These are phyloP conservation scores for Diuraphis noxia DNA, from an alignment of 1,140 invertebrate genomes.

Conservation along the genomic window DNA sequence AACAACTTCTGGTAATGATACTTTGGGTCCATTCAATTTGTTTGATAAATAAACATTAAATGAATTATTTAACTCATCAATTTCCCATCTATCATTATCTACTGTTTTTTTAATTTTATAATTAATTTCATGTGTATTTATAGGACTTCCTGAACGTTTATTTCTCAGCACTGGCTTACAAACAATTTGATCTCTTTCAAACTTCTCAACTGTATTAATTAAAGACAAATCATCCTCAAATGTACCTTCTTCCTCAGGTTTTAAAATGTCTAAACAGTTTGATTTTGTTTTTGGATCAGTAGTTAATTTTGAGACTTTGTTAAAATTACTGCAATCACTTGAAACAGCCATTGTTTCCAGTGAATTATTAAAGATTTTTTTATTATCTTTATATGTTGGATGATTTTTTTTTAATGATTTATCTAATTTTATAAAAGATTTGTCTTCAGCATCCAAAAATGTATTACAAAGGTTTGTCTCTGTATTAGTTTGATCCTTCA, in stretches of 20 bases:
- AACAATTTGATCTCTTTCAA: constrained; percentile 57
- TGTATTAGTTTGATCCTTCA: not conserved
- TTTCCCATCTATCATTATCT: constrained; percentile 52
- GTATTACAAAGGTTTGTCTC: not conserved
- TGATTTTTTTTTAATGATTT: not conserved
- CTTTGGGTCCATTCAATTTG: constrained; percentile 39
- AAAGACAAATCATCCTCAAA: constrained; percentile 56
- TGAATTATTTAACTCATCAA: constrained; percentile 45
- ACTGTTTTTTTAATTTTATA: constrained; percentile 30
- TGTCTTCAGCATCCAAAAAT: not conserved
- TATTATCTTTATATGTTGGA: not conserved
- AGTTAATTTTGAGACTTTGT: not conserved
- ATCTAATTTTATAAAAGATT: not conserved
- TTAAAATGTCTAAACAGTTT: not conserved
- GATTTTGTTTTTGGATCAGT: not conserved
- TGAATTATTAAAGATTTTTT: not conserved
- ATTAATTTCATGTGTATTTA: not conserved
- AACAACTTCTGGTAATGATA: constrained; percentile 35
- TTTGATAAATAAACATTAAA: constrained; percentile 51
- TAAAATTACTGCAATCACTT: not conserved
- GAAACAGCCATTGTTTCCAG: not conserved
- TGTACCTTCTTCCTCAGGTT: not conserved
- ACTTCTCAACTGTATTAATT: constrained; percentile 52
- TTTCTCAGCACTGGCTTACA: constrained; percentile 58
- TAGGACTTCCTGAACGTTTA: constrained; percentile 55